Percentiles rank a stretch among this genome's conserved stretches.
These are phyloP conservation scores for Felis chaus DNA, from an alignment of 2,113 vertebrate genomes.

Conservation along the genomic window DNA sequence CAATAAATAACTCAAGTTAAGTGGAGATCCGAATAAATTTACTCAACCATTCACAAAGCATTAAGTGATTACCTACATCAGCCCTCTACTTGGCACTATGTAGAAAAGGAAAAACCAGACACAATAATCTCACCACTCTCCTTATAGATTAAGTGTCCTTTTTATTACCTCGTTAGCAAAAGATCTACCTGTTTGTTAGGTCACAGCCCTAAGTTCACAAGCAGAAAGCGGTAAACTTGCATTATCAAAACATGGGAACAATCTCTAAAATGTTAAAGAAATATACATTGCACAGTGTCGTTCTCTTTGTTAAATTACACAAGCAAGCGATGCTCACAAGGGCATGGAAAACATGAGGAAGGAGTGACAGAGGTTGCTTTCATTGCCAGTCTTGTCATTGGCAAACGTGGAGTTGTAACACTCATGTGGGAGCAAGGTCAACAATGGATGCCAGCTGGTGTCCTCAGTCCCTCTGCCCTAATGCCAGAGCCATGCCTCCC, in stretches of 20 bases:
- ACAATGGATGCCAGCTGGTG: accelerated
- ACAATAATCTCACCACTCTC: not conserved
- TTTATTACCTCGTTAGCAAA: not conserved
- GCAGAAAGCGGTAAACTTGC: not conserved
- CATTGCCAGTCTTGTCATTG: not conserved
- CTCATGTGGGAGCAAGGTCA: not conserved
- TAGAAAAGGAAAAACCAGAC: not conserved
- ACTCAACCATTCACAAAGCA: not conserved
- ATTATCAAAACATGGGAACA: not conserved
- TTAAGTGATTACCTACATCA: not conserved
- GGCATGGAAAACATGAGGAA: not conserved
- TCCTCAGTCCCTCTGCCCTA: not conserved
- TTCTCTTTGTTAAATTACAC: not conserved
- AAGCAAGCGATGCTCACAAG: not conserved
- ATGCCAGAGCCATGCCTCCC: not conserved
- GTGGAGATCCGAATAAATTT: not conserved
- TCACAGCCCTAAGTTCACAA: not conserved
- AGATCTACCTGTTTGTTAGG: not conserved
- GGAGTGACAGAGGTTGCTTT: not conserved
- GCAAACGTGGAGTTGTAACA: not conserved
- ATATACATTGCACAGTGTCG: not conserved
- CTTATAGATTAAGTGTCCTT: not conserved
- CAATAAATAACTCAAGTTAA: not conserved
- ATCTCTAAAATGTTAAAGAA: not conserved
- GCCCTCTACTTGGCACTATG: not conserved